phyloP scores from a whole-genome alignment of 1,140 invertebrate genomes.

The Onthophagus taurus region DNA sequence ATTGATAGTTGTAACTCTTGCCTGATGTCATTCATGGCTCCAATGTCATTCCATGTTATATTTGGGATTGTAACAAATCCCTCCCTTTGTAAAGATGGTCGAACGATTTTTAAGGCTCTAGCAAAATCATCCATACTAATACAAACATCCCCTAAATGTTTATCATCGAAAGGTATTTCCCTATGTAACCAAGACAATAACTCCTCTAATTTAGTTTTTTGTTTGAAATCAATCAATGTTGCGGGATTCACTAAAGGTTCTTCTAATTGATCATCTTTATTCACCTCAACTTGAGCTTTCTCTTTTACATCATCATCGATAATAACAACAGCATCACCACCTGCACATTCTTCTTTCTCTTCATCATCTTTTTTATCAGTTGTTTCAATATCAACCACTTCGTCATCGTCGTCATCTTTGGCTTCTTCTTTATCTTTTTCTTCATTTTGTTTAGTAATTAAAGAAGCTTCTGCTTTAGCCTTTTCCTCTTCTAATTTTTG shows the following conservation, averaged over 20 bases:
- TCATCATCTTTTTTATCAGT: constrained; percentile 7
- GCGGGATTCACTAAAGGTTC: no score
- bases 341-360: neutral
- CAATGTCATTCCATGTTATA: constrained; percentile 95
- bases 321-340: constrained; percentile 19
- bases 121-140: constrained; percentile 69
- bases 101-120: constrained; percentile 68
- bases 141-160: constrained; percentile 51
- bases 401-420: constrained; percentile 21
- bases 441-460: constrained; percentile 4
- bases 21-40: constrained; percentile 79
- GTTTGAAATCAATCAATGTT: no score
- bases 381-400: constrained; percentile 23
- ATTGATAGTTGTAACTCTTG: constrained; percentile 86
- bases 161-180: constrained; percentile 42
- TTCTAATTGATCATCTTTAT: no score
- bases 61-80: constrained; percentile 96
- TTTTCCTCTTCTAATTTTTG: constrained; percentile 16
- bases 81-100: constrained; percentile 92
- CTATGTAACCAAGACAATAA: constrained; percentile 48
- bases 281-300: no score
- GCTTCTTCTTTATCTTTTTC: constrained; percentile 12
- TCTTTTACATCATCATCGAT: constrained; percentile 24
- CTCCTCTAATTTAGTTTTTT: constrained; percentile 25
- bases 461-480: neutral